phyloP scores from a whole-genome alignment of 2,888 invertebrate species.

The Sericinus montela region DNA sequence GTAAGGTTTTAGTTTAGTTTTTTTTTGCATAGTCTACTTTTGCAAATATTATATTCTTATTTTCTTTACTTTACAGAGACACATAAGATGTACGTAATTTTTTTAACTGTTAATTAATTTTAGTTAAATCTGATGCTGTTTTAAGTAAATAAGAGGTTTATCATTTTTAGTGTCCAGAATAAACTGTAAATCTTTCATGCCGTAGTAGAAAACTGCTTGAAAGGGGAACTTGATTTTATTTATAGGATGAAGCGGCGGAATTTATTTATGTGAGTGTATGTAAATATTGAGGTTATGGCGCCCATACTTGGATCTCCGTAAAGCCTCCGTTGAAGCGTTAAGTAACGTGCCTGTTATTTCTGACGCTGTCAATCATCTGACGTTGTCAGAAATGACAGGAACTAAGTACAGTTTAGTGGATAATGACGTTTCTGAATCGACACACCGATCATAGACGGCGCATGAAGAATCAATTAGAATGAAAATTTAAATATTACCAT shows the following conservation, averaged over 20 bases:
- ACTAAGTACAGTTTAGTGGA: slow-evolving; percentile 15
- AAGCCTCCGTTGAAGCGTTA: slow-evolving; percentile 16
- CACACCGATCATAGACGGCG: background rate
- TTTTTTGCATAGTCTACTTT: too few species aligned
- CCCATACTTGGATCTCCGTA: slow-evolving; percentile 7
- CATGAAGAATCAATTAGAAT: slow-evolving; percentile 7
- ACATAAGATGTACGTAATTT: too few species aligned
- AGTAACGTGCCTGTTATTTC: slow-evolving; percentile 16
- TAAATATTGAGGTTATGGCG: slow-evolving; percentile 7
- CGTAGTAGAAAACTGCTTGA: too few species aligned
- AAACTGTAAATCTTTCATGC: too few species aligned
- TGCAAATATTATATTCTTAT: too few species aligned
- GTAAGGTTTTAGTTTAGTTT: too few species aligned
- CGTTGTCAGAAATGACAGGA: slow-evolving; percentile 13
- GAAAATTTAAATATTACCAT: too few species aligned
- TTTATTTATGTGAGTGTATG: slow-evolving; percentile 1
- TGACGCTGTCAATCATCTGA: slow-evolving; percentile 16
- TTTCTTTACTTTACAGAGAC: too few species aligned
- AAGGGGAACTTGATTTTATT: slow-evolving; percentile 5
- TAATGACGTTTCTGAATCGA: slow-evolving; percentile 16
- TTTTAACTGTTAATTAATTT: too few species aligned
- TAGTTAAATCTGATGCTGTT: too few species aligned
- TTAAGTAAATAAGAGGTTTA: too few species aligned
- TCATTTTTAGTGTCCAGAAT: too few species aligned
- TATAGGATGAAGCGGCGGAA: background rate